phyloP scores from a whole-genome alignment of 2,888 invertebrate species.

The Seira musarum region DNA sequence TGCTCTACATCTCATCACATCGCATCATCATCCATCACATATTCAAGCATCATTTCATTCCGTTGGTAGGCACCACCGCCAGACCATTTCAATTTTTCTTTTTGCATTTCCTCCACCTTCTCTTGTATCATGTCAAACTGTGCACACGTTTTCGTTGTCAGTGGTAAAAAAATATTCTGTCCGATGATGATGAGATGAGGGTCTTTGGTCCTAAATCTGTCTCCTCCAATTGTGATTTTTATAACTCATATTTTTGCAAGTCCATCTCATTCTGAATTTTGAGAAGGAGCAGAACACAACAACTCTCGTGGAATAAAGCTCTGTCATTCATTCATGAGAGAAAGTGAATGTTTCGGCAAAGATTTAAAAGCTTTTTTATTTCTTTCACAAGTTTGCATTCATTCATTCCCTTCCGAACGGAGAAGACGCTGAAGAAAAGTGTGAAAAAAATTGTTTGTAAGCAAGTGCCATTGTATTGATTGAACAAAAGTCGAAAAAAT shows the following conservation, averaged over 20 bases:
- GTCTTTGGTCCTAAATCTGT: conserved; percentile 31
- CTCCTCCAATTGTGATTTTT: conserved; percentile 37
- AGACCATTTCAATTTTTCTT: too few species aligned
- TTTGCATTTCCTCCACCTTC: too few species aligned
- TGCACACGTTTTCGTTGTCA: too few species aligned
- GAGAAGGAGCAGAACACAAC: not conserved
- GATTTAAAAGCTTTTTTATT: too few species aligned
- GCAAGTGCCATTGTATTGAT: not conserved
- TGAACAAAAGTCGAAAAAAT: conserved; percentile 8
- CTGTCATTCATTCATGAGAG: not conserved
- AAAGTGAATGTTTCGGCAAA: conserved; percentile 1
- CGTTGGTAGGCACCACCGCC: too few species aligned
- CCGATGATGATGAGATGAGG: not conserved
- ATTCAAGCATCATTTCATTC: not conserved
- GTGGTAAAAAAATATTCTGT: not conserved
- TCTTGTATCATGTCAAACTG: too few species aligned
- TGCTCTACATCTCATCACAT: not conserved
- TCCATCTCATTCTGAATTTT: conserved; percentile 42
- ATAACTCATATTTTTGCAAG: conserved; percentile 4
- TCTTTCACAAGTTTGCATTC: conserved; percentile 5
- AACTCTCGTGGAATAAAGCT: conserved; percentile 6
- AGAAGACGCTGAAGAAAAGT: not conserved
- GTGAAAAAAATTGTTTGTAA: too few species aligned
- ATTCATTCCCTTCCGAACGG: conserved; percentile 20
- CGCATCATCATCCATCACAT: not conserved